Conservation (phyloP, 2,113 vertebrate genomes). For the Rhynchomys soricoides region DNA sequence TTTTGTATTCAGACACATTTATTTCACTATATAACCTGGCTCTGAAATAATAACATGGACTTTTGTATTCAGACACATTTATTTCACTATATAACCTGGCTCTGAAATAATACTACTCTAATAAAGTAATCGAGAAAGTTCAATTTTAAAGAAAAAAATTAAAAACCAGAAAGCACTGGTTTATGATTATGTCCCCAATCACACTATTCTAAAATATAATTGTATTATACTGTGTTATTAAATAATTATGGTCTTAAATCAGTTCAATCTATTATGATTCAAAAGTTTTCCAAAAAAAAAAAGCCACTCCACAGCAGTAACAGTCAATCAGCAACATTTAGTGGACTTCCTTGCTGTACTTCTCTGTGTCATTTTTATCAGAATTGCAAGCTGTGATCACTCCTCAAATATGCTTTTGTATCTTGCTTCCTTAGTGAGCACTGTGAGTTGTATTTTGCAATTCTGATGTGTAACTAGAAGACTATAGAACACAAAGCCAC, state of each 20-base stretch:
- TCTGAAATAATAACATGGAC: neutral
- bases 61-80: conserved; percentile 46
- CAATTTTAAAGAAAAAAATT: conserved; percentile 52
- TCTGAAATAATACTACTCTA: neutral
- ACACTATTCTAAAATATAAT: conserved; percentile 17
- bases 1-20: conserved; percentile 41
- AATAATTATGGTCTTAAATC: conserved; percentile 30
- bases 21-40: no score
- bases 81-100: conserved; percentile 45
- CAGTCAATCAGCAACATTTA: neutral
- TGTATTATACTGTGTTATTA: neutral
- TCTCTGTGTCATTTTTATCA: conserved; percentile 42
- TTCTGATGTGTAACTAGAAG: conserved; percentile 8
- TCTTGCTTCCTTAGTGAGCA: conserved; percentile 1
- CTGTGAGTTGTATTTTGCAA: neutral
- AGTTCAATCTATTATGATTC: conserved; percentile 5
- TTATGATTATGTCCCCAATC: neutral
- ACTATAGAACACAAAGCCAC: conserved; percentile 37
- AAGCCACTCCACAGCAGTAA: conserved; percentile 5
- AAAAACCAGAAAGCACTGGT: neutral
- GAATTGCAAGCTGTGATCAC: neutral
- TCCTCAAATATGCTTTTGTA: neutral
- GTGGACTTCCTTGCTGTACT: neutral
- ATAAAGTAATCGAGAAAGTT: conserved; percentile 24
- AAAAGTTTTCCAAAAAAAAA: neutral